Percentiles rank a stretch among this genome's conserved stretches.
Conservation (phyloP, 2,113 vertebrate species). For the Rhinoderma darwinii region DNA sequence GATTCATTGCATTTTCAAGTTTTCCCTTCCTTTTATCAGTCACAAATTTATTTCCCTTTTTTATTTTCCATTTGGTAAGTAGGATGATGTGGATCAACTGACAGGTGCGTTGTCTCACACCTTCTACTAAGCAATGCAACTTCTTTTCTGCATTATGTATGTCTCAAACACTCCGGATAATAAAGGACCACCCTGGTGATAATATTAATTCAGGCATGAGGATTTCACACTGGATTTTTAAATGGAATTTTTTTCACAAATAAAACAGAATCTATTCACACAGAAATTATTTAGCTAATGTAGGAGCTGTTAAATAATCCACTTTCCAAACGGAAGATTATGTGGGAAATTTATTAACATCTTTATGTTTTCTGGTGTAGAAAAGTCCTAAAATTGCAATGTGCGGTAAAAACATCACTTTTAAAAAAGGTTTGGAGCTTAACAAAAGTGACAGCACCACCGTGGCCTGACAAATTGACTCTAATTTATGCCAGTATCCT, state of each 20-base stretch:
- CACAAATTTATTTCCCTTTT: constrained; percentile 22
- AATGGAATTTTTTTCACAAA: constrained; percentile 15
- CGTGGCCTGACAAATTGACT: too few relatives aligned
- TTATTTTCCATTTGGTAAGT: constrained; percentile 21
- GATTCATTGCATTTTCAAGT: constrained; percentile 10
- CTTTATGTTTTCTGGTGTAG: too few relatives aligned
- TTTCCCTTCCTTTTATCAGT: constrained; percentile 1
- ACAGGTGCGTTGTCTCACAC: constrained; percentile 54
- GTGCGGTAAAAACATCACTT: too few relatives aligned
- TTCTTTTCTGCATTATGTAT: constrained; percentile 34
- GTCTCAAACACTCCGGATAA: constrained; percentile 32
- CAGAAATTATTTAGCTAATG: background rate
- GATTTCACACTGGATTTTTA: constrained; percentile 33
- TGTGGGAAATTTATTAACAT: too few relatives aligned
- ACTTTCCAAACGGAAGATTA: too few relatives aligned
- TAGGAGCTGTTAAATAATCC: too few relatives aligned
- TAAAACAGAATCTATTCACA: background rate
- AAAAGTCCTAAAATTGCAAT: too few relatives aligned
- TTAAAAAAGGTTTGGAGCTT: too few relatives aligned
- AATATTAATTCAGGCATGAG: constrained; percentile 8
- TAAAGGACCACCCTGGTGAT: constrained; percentile 49
- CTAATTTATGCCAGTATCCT: too few relatives aligned
- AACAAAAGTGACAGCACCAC: too few relatives aligned
- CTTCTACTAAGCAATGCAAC: constrained; percentile 28
- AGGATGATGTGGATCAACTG: constrained; percentile 16